Evolutionary conservation across 2,113 vertebrate genomes (phyloP).

Genomic region (Meleagris gallopavo): DNA sequence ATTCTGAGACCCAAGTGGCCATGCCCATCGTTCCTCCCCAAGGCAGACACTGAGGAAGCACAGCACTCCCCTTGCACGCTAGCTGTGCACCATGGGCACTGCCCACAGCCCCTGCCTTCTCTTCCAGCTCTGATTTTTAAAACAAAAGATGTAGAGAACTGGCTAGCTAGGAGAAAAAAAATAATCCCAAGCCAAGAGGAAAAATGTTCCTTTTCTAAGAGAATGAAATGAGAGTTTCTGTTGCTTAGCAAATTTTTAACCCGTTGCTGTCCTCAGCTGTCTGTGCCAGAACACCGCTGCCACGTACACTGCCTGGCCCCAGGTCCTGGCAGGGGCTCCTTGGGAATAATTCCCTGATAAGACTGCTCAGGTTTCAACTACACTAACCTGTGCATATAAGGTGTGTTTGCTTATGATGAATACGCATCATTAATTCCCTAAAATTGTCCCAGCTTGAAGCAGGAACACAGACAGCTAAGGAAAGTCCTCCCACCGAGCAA

Average conservation of each 20-base stretch:
- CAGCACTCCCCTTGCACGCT: too few species aligned
- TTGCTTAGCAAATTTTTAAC: constrained; percentile 67
- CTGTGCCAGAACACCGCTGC: background rate
- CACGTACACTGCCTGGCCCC: background rate
- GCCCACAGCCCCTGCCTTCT: background rate
- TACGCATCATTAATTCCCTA: background rate
- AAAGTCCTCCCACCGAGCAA: accelerated
- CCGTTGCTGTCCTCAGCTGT: background rate
- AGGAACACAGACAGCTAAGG: background rate
- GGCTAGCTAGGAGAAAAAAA: background rate
- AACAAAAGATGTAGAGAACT: background rate
- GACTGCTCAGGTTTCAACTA: background rate
- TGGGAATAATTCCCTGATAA: background rate
- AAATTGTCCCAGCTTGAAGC: background rate
- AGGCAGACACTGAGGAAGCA: too few species aligned
- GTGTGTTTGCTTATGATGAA: background rate
- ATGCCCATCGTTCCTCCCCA: too few species aligned
- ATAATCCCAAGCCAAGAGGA: background rate
- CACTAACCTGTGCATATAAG: background rate
- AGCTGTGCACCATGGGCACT: accelerated
- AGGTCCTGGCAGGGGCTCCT: background rate
- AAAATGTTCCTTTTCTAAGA: background rate
- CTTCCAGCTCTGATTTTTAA: background rate
- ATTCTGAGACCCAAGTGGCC: background rate
- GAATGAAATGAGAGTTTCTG: constrained; percentile 1